These are phyloP conservation scores for Chaitophorus viminalis DNA, from an alignment of 2,888 invertebrate genomes.

Conservation along the genomic window DNA sequence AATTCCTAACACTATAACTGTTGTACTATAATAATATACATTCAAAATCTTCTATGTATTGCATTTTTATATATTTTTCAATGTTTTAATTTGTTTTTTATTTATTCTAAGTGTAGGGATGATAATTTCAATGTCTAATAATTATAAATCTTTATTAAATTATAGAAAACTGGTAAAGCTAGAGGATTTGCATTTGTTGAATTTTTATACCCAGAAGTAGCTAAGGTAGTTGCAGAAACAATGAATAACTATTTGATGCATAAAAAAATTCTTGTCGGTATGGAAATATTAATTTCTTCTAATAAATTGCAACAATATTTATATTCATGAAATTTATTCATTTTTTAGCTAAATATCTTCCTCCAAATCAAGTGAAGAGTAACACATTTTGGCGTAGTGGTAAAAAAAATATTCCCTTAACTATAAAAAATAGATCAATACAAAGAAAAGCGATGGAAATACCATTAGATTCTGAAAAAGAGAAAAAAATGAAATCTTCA, in stretches of 20 bases:
- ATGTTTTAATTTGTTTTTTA: too few relatives aligned
- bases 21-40: too few relatives aligned
- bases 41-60: too few relatives aligned
- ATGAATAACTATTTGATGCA: conserved; percentile 99
- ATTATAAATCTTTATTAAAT: conserved; percentile 60
- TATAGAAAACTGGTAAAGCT: conserved; percentile 77
- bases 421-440: conserved; percentile 68
- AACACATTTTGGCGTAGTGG: conserved; percentile 68
- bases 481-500: conserved; percentile 68
- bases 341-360: conserved; percentile 75
- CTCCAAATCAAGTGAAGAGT: conserved; percentile 74
- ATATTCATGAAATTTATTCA: conserved; percentile 32
- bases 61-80: too few relatives aligned
- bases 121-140: neutral
- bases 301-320: too few relatives aligned
- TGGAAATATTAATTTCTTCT: too few relatives aligned
- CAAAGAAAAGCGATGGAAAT: conserved; percentile 69
- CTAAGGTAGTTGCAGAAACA: conserved; percentile 91
- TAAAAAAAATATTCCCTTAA: conserved; percentile 68
- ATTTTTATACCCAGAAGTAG: conserved; percentile 85
- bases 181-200: conserved; percentile 93
- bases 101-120: too few relatives aligned
- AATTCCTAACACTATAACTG: too few relatives aligned
- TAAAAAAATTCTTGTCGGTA: conserved; percentile 87
- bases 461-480: conserved; percentile 67